phyloP scores from a whole-genome alignment of 2,797 vertebrate genomes.

The Hypotaenidia okinawae region DNA sequence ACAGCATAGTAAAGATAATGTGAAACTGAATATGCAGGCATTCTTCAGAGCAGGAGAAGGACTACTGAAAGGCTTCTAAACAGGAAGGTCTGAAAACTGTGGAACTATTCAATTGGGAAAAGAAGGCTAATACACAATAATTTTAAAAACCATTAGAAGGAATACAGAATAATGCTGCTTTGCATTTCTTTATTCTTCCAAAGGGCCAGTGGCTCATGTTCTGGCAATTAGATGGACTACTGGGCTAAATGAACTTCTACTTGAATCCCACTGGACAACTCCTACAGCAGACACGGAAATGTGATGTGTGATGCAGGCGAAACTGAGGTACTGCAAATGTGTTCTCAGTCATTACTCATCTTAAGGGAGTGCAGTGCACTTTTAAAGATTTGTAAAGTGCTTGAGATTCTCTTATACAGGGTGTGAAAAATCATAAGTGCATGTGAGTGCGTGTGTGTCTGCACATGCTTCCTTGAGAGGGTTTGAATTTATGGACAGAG shows the following conservation, averaged over 20 bases:
- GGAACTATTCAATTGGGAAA: neutral
- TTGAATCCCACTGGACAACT: neutral
- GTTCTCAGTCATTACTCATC: constrained; percentile 32
- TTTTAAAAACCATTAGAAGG: neutral
- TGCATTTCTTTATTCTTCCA: neutral
- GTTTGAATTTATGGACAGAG: constrained; percentile 29
- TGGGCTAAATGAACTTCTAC: constrained; percentile 30
- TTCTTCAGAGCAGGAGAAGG: neutral
- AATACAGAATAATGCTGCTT: neutral
- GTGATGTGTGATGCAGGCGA: constrained; percentile 31
- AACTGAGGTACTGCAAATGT: constrained; percentile 18
- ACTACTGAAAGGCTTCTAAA: neutral
- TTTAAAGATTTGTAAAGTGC: constrained; percentile 53
- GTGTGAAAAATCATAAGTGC: constrained; percentile 13
- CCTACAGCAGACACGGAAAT: neutral
- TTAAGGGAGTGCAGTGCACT: constrained; percentile 1
- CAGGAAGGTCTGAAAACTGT: neutral
- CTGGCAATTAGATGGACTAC: neutral
- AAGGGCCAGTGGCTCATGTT: neutral
- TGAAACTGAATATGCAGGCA: neutral
- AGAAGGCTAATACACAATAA: neutral
- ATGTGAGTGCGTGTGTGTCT: neutral
- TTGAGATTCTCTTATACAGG: constrained; percentile 25
- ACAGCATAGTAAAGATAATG: neutral
- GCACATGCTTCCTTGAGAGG: neutral